Percentiles rank a stretch among this genome's conserved stretches.
Conservation (phyloP, 1,140 invertebrate species). For the Pseudomyrmex sp. region DNA sequence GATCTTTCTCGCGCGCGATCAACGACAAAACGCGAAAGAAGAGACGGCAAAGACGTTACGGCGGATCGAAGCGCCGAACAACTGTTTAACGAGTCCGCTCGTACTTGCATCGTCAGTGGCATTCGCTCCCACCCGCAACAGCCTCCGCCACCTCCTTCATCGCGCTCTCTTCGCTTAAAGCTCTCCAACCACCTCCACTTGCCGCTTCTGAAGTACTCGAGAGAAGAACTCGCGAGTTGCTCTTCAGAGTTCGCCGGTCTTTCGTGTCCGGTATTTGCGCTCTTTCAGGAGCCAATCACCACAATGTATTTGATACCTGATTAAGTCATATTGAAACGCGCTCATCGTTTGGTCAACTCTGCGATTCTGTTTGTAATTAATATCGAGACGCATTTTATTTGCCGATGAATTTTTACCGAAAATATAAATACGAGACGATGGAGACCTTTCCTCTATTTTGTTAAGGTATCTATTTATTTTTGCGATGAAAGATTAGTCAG, state of each 20-base stretch:
- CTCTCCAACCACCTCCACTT: conserved; percentile 41
- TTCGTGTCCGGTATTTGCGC: conserved; percentile 38
- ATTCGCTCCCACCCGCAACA: conserved; percentile 70
- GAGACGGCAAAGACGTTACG: no score
- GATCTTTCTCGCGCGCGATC: not conserved
- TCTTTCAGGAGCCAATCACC: conserved; percentile 34
- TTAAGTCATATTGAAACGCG: no score
- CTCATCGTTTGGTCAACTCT: no score
- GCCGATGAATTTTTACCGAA: not conserved
- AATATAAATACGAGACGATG: not conserved
- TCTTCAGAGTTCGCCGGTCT: conserved; percentile 40
- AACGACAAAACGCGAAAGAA: conserved; percentile 68
- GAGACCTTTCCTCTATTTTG: not conserved
- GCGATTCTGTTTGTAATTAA: no score
- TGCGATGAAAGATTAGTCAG: conserved; percentile 19
- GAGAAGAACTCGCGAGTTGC: conserved; percentile 33
- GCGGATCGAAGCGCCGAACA: conserved; percentile 75
- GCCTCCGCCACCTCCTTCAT: conserved; percentile 64
- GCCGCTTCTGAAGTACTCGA: conserved; percentile 26
- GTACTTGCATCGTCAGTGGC: conserved; percentile 76
- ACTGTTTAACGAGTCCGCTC: conserved; percentile 78
- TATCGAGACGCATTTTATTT: not conserved
- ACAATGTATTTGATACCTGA: no score
- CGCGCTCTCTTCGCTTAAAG: conserved; percentile 22
- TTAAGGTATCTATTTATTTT: conserved; percentile 39